Evolutionary conservation across 2,888 invertebrate species (phyloP).

Genomic region (Erebia aethiops): DNA sequence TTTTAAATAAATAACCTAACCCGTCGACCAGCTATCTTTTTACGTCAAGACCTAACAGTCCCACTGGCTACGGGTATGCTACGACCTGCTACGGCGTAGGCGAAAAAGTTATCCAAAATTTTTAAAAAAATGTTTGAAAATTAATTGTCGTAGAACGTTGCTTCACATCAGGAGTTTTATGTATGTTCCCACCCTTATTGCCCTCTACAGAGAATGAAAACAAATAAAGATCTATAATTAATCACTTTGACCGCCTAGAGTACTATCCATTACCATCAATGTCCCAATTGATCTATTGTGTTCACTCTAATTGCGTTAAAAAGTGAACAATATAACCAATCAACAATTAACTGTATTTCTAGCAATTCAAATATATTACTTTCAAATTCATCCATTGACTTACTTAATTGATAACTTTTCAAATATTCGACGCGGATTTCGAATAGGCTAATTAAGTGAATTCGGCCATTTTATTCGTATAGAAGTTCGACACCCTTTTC

Average conservation of each 20-base stretch:
- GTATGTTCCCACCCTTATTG: neutral
- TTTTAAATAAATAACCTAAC: too few species aligned
- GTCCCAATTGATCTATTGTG: neutral
- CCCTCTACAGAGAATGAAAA: neutral
- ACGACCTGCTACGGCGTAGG: too few species aligned
- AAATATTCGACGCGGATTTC: neutral
- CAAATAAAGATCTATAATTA: neutral
- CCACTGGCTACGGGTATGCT: too few species aligned
- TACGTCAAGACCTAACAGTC: too few species aligned
- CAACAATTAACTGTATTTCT: too few species aligned
- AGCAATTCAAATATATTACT: too few species aligned
- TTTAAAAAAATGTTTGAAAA: too few species aligned
- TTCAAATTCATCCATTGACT: neutral
- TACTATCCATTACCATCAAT: neutral
- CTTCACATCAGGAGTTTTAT: neutral
- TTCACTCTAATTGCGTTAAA: neutral
- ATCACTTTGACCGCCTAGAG: neutral
- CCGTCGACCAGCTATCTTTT: too few species aligned
- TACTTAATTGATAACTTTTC: neutral
- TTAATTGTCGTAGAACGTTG: too few species aligned
- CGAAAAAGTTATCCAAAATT: too few species aligned
- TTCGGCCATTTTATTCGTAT: slow-evolving; percentile 3
- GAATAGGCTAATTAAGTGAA: neutral
- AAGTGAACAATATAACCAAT: neutral
- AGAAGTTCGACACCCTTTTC: neutral